A percentile compares a stretch with the other conserved stretches of the same genome.
These are phyloP conservation scores for Porites rus DNA, from an alignment of 92 coral and sea anemone species.

Conservation along the genomic window DNA sequence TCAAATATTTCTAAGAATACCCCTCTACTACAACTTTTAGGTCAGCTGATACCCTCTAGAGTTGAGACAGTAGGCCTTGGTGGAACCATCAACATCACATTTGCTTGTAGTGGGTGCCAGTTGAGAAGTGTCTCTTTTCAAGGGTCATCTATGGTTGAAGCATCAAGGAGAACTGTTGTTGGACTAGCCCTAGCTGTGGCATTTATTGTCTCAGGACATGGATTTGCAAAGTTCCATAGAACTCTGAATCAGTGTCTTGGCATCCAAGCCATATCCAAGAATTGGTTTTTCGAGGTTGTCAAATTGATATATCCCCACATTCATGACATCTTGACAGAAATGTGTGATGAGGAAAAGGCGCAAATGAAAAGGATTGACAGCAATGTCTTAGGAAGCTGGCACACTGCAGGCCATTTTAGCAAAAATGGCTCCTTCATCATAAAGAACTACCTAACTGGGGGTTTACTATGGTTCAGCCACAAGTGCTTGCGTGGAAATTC, in stretches of 20 bases:
- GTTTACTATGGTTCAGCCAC: constrained; percentile 60
- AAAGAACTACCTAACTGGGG: constrained; percentile 61
- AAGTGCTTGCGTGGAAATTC: constrained; percentile 56
- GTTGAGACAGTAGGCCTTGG: constrained; percentile 28
- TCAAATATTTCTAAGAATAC: too few relatives aligned
- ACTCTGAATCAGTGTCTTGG: constrained; percentile 50
- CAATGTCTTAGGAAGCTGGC: constrained; percentile 44
- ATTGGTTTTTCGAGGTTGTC: neutral
- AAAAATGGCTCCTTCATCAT: constrained; percentile 18
- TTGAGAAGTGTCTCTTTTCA: constrained; percentile 27
- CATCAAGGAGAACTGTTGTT: constrained; percentile 58
- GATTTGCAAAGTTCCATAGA: constrained; percentile 9
- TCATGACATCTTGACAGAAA: neutral
- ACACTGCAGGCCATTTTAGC: constrained; percentile 33
- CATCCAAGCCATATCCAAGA: constrained; percentile 34
- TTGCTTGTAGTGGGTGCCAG: constrained; percentile 47
- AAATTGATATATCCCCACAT: too few relatives aligned
- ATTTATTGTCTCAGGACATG: constrained; percentile 31
- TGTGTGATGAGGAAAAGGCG: constrained; percentile 23
- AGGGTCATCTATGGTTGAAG: constrained; percentile 56
- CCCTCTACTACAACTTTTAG: too few relatives aligned
- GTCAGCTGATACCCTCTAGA: too few relatives aligned
- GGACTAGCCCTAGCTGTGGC: constrained; percentile 71
- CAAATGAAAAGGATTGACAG: constrained; percentile 7
- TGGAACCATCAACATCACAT: constrained; percentile 23